Base-by-base conservation (phyloP, 2,888 invertebrate genomes). In the Cataglyphis cursor region DNA sequence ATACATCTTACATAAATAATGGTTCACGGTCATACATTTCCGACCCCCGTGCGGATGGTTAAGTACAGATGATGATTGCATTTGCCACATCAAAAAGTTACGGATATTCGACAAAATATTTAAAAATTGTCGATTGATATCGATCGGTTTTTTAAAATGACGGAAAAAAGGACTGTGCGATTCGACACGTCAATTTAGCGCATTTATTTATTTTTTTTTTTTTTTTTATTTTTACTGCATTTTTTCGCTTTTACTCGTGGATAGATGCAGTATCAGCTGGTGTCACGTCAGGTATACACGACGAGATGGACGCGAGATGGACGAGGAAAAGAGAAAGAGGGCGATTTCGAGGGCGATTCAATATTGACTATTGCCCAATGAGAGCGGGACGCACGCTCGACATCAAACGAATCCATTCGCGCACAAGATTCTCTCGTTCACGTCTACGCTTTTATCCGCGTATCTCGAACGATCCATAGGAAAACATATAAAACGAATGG, bases 391-490 rank as follows among this genome's bases (percentile, higher is more conserved):
- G 78, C 28, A 18, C 41, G 31, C 72, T 72, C 59, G 78, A 80
- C 78, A 80, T 80, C 78, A 80, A 80, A 80, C 72, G 78, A 80
- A 80, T 72, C 59, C 72, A 80, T 80, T 80, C 72, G 72, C 78
- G 78, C 35, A 54, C 68, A 72, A 61, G 59, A 80, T 80, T 80
- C 72, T 44, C 72, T 72, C 72, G 72, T 80, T 80, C 78, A 59
- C 72, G 35, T 80, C 72, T 72, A 78, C 59, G 15, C 31, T 72
- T 80, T 80, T 80, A 80, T 72, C 24, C 59, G 18, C 57, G 41
- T 59, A 57, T 18, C 18, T 61, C 44, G 54, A 59, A 35, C 24
- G 35, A 31, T 59, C 35, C 12, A 12, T 59, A 44, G 72, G n/a
- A 72, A 59, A 80, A 51, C n/a, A 28, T 1, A 31, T 51, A n/a